A percentile compares a stretch with the other conserved stretches of the same genome.
Evolutionary conservation across 2,888 invertebrate species (phyloP).

Genomic region (Coelinius sp.): DNA sequence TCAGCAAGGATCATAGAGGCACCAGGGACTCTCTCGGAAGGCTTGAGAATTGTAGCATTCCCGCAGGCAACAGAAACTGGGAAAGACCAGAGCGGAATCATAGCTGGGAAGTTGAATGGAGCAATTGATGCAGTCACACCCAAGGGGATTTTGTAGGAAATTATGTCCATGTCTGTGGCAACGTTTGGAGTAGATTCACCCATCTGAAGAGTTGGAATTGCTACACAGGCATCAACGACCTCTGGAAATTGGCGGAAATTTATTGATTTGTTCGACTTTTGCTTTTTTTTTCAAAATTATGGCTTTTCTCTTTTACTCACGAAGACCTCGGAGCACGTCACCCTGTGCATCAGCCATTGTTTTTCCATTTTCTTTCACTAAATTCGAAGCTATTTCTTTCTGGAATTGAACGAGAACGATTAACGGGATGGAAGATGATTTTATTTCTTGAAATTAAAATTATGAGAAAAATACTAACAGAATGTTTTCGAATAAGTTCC

Average conservation of each 20-base stretch:
- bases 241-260: slow-evolving; percentile 70
- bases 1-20: slow-evolving; percentile 96
- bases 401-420: slow-evolving; percentile 55
- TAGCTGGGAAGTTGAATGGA: slow-evolving; percentile 99
- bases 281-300: too few relatives aligned
- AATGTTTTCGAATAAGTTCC: slow-evolving; percentile 66
- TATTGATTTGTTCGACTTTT: too few relatives aligned
- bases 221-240: slow-evolving; percentile 97
- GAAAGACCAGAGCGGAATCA: slow-evolving; percentile 99
- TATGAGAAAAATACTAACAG: slow-evolving; percentile 67
- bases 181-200: slow-evolving; percentile 92
- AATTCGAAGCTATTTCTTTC: slow-evolving; percentile 89
- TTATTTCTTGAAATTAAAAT: too few relatives aligned
- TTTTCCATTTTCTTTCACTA: slow-evolving; percentile 97
- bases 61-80: slow-evolving; percentile 90
- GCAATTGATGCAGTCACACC: slow-evolving; percentile 96
- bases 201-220: slow-evolving; percentile 91
- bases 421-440: neutral
- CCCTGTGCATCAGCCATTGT: slow-evolving; percentile 98
- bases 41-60: slow-evolving; percentile 95
- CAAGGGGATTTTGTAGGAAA: slow-evolving; percentile 91
- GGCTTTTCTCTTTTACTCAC: slow-evolving; percentile 76
- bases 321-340: slow-evolving; percentile 96
- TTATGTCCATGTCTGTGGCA: slow-evolving; percentile 97
- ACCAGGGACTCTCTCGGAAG: slow-evolving; percentile 98